Evolutionary conservation across 1,140 invertebrate species (phyloP).

Genomic region (Centruroides sculpturatus): DNA sequence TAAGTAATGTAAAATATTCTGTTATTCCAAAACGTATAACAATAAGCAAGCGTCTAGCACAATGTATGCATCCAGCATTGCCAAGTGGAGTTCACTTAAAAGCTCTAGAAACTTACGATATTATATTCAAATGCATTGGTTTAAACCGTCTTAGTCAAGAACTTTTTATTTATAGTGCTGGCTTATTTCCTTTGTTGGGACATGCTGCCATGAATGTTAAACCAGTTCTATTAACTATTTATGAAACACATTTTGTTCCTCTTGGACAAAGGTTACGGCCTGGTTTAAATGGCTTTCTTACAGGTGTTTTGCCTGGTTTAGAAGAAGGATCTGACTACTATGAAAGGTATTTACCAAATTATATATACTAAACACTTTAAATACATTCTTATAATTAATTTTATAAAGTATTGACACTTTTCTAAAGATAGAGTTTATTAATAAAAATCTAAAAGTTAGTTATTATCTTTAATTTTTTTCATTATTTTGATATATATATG

Average conservation of each 20-base stretch:
- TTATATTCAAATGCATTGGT: slow-evolving; percentile 83
- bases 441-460: no score
- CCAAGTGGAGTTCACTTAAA: slow-evolving; percentile 84
- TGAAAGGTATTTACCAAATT: slow-evolving; percentile 40
- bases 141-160: slow-evolving; percentile 65
- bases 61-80: slow-evolving; percentile 87
- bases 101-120: slow-evolving; percentile 83
- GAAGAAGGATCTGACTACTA: slow-evolving; percentile 86
- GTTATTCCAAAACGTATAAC: slow-evolving; percentile 82
- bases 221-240: slow-evolving; percentile 64
- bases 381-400: no score
- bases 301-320: slow-evolving; percentile 66
- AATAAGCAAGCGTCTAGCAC: slow-evolving; percentile 81
- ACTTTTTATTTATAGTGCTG: slow-evolving; percentile 74
- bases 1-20: slow-evolving; percentile 58
- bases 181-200: slow-evolving; percentile 74
- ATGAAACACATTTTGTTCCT: slow-evolving; percentile 83
- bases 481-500: no score
- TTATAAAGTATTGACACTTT: no score
- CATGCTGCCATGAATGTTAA: slow-evolving; percentile 85
- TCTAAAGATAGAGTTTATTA: no score
- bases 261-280: slow-evolving; percentile 63
- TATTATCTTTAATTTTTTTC: no score
- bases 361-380: not conserved
- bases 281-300: slow-evolving; percentile 71